Percentiles rank a stretch among this genome's conserved stretches.
These are phyloP conservation scores for Microtus montanus DNA, from an alignment of 2,113 vertebrate species.

Conservation along the genomic window DNA sequence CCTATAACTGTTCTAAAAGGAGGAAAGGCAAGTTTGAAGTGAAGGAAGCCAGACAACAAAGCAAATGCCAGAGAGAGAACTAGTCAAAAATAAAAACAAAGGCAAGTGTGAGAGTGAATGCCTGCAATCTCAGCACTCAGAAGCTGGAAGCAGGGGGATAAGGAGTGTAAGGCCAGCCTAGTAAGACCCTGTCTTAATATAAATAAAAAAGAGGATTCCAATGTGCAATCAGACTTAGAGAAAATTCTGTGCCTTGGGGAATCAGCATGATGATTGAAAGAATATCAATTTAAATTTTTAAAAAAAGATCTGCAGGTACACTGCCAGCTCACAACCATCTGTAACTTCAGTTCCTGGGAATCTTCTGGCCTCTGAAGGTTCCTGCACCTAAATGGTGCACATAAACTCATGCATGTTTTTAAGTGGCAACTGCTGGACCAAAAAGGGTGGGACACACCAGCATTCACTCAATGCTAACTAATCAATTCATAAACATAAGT, in stretches of 20 bases:
- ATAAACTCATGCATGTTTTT: neutral
- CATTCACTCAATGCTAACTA: neutral
- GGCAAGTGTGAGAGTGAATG: neutral
- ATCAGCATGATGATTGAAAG: neutral
- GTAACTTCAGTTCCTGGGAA: neutral
- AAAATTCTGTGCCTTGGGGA: neutral
- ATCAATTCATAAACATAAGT: neutral
- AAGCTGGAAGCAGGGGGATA: neutral
- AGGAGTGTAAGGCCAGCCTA: neutral
- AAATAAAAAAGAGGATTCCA: neutral
- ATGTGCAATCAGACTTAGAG: neutral
- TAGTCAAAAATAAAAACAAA: slow-evolving; percentile 16
- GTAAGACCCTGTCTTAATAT: neutral
- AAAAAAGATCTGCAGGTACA: neutral
- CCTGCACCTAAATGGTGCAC: neutral
- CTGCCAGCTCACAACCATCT: neutral
- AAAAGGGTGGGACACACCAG: neutral
- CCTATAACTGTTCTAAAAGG: no score
- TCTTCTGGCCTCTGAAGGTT: neutral
- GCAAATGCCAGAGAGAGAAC: slow-evolving; percentile 23
- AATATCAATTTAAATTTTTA: neutral
- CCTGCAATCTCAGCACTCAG: neutral
- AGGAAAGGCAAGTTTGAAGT: neutral
- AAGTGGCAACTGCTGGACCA: neutral
- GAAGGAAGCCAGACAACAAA: neutral